phyloP scores from a whole-genome alignment of 2,797 vertebrate species.

The Varecia variegata region DNA sequence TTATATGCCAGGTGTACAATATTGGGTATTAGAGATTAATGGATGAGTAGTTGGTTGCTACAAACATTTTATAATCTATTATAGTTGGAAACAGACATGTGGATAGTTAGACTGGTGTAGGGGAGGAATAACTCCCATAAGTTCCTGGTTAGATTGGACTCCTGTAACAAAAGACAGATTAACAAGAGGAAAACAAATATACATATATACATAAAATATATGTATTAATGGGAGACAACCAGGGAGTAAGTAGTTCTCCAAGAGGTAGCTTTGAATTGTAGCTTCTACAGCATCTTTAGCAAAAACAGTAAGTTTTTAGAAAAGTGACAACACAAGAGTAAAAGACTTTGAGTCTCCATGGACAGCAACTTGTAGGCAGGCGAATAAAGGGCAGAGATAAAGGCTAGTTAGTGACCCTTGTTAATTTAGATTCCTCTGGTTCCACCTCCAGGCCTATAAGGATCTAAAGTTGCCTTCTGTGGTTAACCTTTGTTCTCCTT shows the following conservation, averaged over 20 bases:
- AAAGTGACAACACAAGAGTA: not conserved
- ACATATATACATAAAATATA: not conserved
- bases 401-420: not conserved
- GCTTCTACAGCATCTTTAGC: not conserved
- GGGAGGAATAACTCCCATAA: not conserved
- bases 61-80: not conserved
- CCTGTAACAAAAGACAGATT: not conserved
- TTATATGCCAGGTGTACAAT: not conserved
- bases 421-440: not conserved
- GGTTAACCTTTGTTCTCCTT: not conserved
- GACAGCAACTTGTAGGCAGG: not conserved
- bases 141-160: not conserved
- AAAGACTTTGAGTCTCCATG: not conserved
- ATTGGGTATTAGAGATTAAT: not conserved
- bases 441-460: not conserved
- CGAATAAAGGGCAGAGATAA: too few relatives aligned
- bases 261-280: not conserved
- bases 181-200: not conserved
- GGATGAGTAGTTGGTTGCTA: not conserved
- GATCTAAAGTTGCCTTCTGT: not conserved
- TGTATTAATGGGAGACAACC: not conserved
- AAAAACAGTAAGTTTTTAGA: not conserved
- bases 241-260: not conserved
- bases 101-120: not conserved
- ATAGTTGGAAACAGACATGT: not conserved